These are phyloP conservation scores for Malacoctenus gilli DNA, from an alignment of 2,797 vertebrate species.

Conservation along the genomic window DNA sequence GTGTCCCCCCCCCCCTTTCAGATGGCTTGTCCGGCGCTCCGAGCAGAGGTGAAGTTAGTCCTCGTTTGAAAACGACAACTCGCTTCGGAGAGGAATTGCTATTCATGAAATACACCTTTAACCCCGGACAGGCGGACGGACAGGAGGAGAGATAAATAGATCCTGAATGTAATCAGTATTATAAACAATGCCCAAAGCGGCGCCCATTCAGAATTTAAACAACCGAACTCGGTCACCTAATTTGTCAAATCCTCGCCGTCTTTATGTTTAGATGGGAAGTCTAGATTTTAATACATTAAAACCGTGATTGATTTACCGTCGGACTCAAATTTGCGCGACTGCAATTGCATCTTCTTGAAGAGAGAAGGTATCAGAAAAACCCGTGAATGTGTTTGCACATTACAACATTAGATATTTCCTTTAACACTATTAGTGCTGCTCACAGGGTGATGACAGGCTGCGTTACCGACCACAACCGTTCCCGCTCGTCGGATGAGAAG, in stretches of 20 bases:
- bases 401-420: too few species aligned
- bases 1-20: constrained; percentile 62
- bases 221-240: constrained; percentile 17
- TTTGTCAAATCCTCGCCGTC: constrained; percentile 30
- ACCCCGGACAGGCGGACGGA: background rate
- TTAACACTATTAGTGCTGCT: too few species aligned
- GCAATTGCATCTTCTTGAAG: too few species aligned
- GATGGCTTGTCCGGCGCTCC: constrained; percentile 40
- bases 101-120: constrained; percentile 35
- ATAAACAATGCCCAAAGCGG: constrained; percentile 4
- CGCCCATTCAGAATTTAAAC: constrained; percentile 31
- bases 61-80: constrained; percentile 41
- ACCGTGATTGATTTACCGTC: too few species aligned
- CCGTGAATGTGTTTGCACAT: too few species aligned
- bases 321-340: too few species aligned
- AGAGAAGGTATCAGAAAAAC: too few species aligned
- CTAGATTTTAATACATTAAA: constrained; percentile 49
- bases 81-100: constrained; percentile 20
- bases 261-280: constrained; percentile 26
- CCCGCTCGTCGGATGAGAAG: too few species aligned
- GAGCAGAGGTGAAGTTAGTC: constrained; percentile 34
- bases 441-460: too few species aligned
- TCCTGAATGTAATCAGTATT: constrained; percentile 15
- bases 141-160: background rate
- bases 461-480: too few species aligned